A percentile compares a stretch with the other conserved stretches of the same genome.
phyloP scores from a whole-genome alignment of 2,113 vertebrate species.

The Grantiella picta region DNA sequence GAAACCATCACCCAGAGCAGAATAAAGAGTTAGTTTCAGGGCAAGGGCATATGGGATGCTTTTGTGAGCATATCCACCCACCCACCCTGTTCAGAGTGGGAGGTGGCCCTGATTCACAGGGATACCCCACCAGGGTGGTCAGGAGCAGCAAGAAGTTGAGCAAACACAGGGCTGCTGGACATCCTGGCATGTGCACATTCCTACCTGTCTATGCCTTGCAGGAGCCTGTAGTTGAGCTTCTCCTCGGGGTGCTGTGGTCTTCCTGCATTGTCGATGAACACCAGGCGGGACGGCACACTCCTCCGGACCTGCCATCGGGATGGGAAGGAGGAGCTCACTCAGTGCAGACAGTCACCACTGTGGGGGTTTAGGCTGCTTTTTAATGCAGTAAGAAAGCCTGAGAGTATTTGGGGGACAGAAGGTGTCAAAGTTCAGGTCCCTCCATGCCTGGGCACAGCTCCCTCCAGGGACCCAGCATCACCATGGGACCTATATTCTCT shows the following conservation, averaged over 20 bases:
- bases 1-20: background rate
- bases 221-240: constrained; percentile 89
- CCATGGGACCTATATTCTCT: background rate
- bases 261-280: constrained; percentile 91
- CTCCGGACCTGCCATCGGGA: constrained; percentile 78
- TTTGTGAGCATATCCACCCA: background rate
- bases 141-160: background rate
- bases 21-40: background rate
- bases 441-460: fast-evolving
- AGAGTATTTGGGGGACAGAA: background rate
- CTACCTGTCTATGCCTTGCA: constrained; percentile 88
- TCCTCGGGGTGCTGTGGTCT: constrained; percentile 75
- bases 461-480: too few relatives aligned
- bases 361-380: background rate
- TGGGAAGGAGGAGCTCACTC: background rate
- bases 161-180: background rate
- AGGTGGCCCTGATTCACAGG: background rate
- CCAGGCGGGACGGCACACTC: constrained; percentile 78
- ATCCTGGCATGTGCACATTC: background rate
- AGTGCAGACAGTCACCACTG: background rate
- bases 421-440: background rate
- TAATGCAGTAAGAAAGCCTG: background rate
- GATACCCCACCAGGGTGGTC: fast-evolving
- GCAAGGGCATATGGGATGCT: fast-evolving
- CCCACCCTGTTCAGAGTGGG: background rate